Evolutionary conservation across 2,113 vertebrate species (phyloP).

Genomic region (Hippocampus comes): DNA sequence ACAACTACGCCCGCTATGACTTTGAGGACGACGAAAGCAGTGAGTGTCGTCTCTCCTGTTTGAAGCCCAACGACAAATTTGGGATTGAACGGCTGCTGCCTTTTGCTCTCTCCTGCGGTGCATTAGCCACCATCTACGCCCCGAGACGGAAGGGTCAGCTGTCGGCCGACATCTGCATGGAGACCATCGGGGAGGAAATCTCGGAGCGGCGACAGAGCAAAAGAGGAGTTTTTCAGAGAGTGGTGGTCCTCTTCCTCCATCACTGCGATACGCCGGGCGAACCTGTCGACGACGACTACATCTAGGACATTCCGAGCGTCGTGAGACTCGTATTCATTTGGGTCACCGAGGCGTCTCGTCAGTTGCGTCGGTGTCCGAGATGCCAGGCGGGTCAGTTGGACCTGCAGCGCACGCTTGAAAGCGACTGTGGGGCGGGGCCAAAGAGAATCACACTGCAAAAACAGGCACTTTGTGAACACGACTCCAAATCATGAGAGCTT

Average conservation of each 20-base stretch:
- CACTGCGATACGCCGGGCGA: conserved; percentile 94
- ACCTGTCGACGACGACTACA: conserved; percentile 94
- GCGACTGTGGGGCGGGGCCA: neutral
- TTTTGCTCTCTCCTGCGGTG: neutral
- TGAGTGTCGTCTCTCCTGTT: conserved; percentile 67
- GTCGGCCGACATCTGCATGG: conserved; percentile 97
- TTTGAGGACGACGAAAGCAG: conserved; percentile 98
- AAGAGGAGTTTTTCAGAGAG: conserved; percentile 87
- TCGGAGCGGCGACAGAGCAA: conserved; percentile 90
- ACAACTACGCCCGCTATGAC: conserved; percentile 93
- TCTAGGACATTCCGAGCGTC: conserved; percentile 64
- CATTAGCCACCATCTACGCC: conserved; percentile 91
- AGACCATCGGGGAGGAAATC: conserved; percentile 97
- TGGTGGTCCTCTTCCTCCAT: conserved; percentile 95
- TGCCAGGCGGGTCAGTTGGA: neutral
- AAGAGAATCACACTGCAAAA: neutral
- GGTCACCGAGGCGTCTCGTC: neutral
- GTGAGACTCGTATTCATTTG: neutral
- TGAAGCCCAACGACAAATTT: neutral
- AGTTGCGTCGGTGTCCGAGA: neutral
- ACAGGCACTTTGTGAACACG: neutral
- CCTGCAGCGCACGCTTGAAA: neutral
- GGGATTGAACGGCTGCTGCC: neutral
- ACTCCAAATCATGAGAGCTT: conserved; percentile 4
- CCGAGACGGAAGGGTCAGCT: conserved; percentile 94